These are phyloP conservation scores for Eledona agricola DNA, from an alignment of 2,888 invertebrate genomes.

Conservation along the genomic window DNA sequence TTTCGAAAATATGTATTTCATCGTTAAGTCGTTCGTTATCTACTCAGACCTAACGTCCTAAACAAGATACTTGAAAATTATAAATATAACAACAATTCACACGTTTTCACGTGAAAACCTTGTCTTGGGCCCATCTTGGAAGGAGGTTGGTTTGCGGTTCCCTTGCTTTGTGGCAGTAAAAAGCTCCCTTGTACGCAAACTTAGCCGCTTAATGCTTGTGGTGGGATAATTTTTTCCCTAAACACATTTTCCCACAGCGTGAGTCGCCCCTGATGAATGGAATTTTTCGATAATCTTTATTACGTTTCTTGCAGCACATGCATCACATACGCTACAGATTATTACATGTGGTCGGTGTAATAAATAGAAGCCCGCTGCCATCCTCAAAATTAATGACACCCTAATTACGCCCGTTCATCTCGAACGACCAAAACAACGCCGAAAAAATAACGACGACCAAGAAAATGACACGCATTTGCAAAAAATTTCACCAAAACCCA, in stretches of 20 bases:
- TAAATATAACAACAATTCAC: no score
- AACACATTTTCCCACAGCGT: conserved; percentile 15
- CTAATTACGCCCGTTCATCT: conserved; percentile 42
- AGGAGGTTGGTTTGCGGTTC: no score
- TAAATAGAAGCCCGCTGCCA: conserved; percentile 43
- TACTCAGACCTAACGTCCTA: no score
- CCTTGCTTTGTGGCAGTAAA: no score
- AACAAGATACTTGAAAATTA: no score
- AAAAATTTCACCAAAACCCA: conserved; percentile 22
- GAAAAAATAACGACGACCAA: conserved; percentile 17
- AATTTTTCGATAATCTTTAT: conserved; percentile 44
- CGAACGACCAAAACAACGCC: conserved; percentile 16
- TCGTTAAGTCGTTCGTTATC: no score
- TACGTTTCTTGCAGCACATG: conserved; percentile 40
- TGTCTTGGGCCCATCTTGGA: no score
- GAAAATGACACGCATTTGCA: conserved; percentile 13
- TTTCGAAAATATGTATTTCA: no score
- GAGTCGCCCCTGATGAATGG: conserved; percentile 33
- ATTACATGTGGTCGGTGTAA: conserved; percentile 42
- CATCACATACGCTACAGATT: conserved; percentile 37
- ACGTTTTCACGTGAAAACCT: no score
- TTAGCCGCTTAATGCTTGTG: no score
- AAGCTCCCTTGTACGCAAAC: no score
- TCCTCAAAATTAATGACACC: conserved; percentile 42
- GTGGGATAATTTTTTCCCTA: no score